phyloP scores from a whole-genome alignment of 64 coral and sea anemone genomes.

The Acropora tenuis region DNA sequence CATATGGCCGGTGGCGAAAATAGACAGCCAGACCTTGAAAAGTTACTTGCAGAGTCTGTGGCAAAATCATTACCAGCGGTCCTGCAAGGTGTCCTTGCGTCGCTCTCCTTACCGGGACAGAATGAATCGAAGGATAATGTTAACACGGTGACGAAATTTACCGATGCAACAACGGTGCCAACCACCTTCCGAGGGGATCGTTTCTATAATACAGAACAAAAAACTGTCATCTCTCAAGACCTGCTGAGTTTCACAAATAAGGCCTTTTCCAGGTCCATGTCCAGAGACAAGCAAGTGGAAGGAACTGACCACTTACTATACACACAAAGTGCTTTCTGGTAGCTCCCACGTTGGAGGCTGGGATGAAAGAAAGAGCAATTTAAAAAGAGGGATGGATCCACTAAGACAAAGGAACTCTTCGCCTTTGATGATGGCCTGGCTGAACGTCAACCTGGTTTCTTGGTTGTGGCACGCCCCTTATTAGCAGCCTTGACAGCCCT shows the following conservation, averaged over 20 bases:
- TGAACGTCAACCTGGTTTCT: too few species aligned
- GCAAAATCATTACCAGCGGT: background rate
- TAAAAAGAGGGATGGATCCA: background rate
- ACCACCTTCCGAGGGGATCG: background rate
- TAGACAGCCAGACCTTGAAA: background rate
- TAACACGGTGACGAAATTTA: background rate
- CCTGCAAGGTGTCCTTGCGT: background rate
- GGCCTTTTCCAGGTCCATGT: background rate
- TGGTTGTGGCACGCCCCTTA: too few species aligned
- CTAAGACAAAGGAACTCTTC: background rate
- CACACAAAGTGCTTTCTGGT: background rate
- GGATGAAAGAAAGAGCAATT: slow-evolving; percentile 19
- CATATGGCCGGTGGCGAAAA: background rate
- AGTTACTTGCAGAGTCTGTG: background rate
- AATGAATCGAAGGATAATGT: too few species aligned
- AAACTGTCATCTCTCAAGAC: background rate
- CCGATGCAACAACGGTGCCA: background rate
- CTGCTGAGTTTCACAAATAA: background rate
- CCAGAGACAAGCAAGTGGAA: background rate
- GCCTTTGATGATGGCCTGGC: background rate
- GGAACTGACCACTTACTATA: background rate
- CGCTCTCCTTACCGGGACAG: background rate
- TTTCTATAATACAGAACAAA: background rate
- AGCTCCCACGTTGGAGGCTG: background rate
- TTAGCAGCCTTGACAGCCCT: too few species aligned